Base-by-base conservation (phyloP, 2,888 invertebrate species). In the Dimorphilus gyrociliatus region DNA sequence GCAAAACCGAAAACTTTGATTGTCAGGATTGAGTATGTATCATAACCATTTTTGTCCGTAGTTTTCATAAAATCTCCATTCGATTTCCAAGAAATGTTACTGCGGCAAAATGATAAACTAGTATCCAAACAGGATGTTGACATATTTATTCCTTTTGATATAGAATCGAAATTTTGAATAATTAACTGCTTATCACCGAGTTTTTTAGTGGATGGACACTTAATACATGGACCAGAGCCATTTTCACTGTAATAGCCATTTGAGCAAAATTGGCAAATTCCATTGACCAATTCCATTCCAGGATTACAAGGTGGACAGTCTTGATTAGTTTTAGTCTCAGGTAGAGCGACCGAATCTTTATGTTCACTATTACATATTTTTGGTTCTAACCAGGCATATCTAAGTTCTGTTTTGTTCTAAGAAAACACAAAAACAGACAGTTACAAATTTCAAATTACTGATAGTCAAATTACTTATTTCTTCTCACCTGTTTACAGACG, bases 281-380 rank as follows among this genome's bases (percentile, higher is more conserved):
- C 47, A 18, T 58, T 52, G n/a, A 42, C 40, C 36, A 57, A 4
- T 15, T 8, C 55, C 65, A 67, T 69, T 34, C 71, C 72, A 8
- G 68, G 66, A 45, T 69, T 70, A 46, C 71, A 72, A 2, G 67
- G 65, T 2, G 66, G 65, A 45, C 69, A 70, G 29, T 48, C 47
- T 33, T 50, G 41, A 29, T 51, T 35, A 23, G 30, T 31, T 2
- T 53, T 53, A 8, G 55, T 43, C 3, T 43, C 36, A 2, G 69
- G 68, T 10, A 70, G 53, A 3, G 47, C 38, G 2, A 54, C 60
- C 0, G 68, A 56, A 0, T 49, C 58, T 2, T 53, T 42, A 15
- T 57, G 33, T 32, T 61, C 54, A 12, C 65, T 64, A 16, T 63
- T 49, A 46, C 72, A 72, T 29, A 70, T 64, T 39, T 65, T 61